These are phyloP conservation scores for Drosophila sturtevanti DNA, from an alignment of 1,140 invertebrate genomes.

Conservation along the genomic window DNA sequence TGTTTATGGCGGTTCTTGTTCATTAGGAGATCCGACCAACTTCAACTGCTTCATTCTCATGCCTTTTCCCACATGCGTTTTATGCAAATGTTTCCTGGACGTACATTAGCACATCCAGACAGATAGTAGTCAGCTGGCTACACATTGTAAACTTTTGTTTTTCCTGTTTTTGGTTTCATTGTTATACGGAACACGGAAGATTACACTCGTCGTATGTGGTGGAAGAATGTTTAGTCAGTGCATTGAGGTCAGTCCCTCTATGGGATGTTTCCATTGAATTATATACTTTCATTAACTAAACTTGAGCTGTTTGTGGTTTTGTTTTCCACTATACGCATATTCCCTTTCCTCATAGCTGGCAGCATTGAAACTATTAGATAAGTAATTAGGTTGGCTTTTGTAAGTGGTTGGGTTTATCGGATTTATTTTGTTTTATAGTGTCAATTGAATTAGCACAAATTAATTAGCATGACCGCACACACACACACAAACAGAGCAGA, in stretches of 20 bases:
- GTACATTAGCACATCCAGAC: slow-evolving; percentile 52
- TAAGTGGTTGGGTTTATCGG: slow-evolving; percentile 11
- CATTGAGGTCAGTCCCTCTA: slow-evolving; percentile 25
- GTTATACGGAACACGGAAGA: slow-evolving; percentile 20
- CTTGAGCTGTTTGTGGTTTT: slow-evolving; percentile 61
- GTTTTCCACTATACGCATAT: background rate
- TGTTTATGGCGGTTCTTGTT: slow-evolving; percentile 47
- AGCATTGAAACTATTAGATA: slow-evolving; percentile 60
- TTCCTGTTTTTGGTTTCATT: slow-evolving; percentile 58
- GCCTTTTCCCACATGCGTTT: slow-evolving; percentile 12
- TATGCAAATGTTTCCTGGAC: slow-evolving; percentile 51
- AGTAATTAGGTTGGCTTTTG: slow-evolving; percentile 58
- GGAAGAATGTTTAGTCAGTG: slow-evolving; percentile 15
- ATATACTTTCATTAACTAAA: slow-evolving; percentile 42
- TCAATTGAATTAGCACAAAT: slow-evolving; percentile 60
- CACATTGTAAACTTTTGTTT: slow-evolving; percentile 29
- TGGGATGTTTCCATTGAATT: slow-evolving; percentile 46
- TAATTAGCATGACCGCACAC: slow-evolving; percentile 41
- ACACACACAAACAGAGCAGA: too few species aligned
- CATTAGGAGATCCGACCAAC: slow-evolving; percentile 48
- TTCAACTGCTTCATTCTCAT: background rate
- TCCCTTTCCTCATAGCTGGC: slow-evolving; percentile 5
- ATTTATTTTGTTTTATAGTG: slow-evolving; percentile 28
- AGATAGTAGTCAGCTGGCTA: slow-evolving; percentile 32
- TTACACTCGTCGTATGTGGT: slow-evolving; percentile 39